Evolutionary conservation across 1,140 invertebrate genomes (phyloP).

Genomic region (Glomeris maerens): DNA sequence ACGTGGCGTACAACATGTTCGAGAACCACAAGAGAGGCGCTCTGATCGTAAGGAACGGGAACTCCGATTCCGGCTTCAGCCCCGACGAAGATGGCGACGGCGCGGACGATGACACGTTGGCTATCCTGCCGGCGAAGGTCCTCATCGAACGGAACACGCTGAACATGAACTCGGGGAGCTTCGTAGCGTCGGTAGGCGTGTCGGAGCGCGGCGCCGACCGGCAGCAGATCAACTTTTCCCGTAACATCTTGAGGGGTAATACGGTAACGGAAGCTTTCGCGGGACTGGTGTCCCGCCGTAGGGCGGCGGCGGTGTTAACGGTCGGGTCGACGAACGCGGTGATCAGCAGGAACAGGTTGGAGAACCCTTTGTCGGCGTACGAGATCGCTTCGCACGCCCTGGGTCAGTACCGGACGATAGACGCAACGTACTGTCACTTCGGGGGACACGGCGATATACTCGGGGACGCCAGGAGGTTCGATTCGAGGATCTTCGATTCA

Average conservation of each 20-base stretch:
- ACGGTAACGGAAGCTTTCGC: conserved; percentile 70
- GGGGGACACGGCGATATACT: conserved; percentile 43
- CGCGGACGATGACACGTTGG: conserved; percentile 46
- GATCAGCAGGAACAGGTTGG: conserved; percentile 79
- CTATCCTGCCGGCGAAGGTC: conserved; percentile 51
- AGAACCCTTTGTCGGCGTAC: conserved; percentile 76
- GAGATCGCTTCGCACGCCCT: conserved; percentile 90
- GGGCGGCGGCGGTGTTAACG: conserved; percentile 76
- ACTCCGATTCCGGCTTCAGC: conserved; percentile 28
- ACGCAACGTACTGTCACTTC: conserved; percentile 89
- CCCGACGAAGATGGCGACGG: conserved; percentile 14
- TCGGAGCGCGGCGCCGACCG: conserved; percentile 67
- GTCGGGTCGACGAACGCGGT: conserved; percentile 73
- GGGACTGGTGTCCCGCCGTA: conserved; percentile 64
- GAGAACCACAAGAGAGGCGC: conserved; percentile 62
- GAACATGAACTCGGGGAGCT: conserved; percentile 66
- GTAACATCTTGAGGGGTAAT: conserved; percentile 78
- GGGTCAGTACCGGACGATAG: conserved; percentile 84
- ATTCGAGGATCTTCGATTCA: conserved; percentile 58
- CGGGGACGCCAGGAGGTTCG: conserved; percentile 60
- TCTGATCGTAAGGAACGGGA: conserved; percentile 73
- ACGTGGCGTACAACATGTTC: conserved; percentile 79
- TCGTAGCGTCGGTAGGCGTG: conserved; percentile 71
- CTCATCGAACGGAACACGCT: conserved; percentile 79
- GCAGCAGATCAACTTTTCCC: conserved; percentile 69